A percentile compares a stretch with the other conserved stretches of the same genome.
phyloP scores from a whole-genome alignment of 2,888 invertebrate species.

The Andricus quercusramuli region DNA sequence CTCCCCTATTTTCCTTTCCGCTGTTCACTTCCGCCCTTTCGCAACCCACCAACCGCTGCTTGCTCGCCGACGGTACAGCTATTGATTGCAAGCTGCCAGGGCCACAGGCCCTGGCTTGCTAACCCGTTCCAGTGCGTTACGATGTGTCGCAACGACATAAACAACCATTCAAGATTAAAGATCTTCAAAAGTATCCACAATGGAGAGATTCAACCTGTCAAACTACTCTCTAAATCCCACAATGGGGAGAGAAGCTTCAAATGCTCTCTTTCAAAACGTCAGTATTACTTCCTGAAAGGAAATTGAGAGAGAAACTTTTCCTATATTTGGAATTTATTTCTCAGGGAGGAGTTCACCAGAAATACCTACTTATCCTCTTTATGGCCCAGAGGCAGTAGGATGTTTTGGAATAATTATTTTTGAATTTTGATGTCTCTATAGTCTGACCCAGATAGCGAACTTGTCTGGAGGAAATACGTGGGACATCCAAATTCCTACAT shows the following conservation, averaged over 20 bases:
- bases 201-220: background rate
- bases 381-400: too few species aligned
- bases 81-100: slow-evolving; percentile 70
- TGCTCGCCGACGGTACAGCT: slow-evolving; percentile 61
- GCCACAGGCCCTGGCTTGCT: slow-evolving; percentile 62
- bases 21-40: slow-evolving; percentile 48
- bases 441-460: too few species aligned
- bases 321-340: background rate
- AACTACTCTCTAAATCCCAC: background rate
- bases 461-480: too few species aligned
- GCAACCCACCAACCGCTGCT: slow-evolving; percentile 63
- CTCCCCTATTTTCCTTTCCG: slow-evolving; percentile 44
- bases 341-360: too few species aligned
- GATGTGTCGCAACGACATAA: slow-evolving; percentile 43
- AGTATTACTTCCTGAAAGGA: slow-evolving; percentile 22
- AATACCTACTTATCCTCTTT: too few species aligned
- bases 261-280: background rate
- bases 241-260: slow-evolving; percentile 9
- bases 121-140: slow-evolving; percentile 65
- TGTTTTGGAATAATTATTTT: too few species aligned
- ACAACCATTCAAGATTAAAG: slow-evolving; percentile 15
- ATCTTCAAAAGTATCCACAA: slow-evolving; percentile 15
- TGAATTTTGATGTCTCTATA: too few species aligned
- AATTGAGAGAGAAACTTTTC: slow-evolving; percentile 32
- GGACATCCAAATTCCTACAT: too few species aligned